Evolutionary conservation across 1,140 invertebrate species (phyloP).

Genomic region (Mesaphorura yosii): DNA sequence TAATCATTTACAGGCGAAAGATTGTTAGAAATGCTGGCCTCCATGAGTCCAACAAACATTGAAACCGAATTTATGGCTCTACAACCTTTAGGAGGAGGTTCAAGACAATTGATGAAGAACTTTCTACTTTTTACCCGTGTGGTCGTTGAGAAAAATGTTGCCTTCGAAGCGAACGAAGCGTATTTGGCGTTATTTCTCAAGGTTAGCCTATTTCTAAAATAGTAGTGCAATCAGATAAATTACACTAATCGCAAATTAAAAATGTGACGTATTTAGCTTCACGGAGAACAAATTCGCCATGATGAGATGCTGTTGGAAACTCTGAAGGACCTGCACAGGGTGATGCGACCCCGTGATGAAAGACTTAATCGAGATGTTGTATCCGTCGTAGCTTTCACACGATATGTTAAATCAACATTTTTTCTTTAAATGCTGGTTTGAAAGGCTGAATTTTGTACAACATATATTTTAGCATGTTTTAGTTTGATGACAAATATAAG

Average conservation of each 20-base stretch:
- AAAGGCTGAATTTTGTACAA: too few relatives aligned
- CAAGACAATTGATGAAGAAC: constrained; percentile 53
- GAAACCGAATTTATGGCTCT: constrained; percentile 81
- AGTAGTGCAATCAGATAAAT: not conserved
- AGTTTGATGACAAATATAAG: too few relatives aligned
- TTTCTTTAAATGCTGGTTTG: too few relatives aligned
- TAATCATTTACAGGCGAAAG: constrained; percentile 30
- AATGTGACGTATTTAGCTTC: constrained; percentile 1
- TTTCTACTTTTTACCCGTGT: constrained; percentile 66
- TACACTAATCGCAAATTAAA: too few relatives aligned
- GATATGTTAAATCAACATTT: too few relatives aligned
- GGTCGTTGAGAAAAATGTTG: constrained; percentile 59
- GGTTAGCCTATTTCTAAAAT: constrained; percentile 34
- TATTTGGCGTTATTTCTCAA: constrained; percentile 88
- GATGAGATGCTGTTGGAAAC: not conserved
- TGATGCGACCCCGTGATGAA: not conserved
- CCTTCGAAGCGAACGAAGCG: constrained; percentile 86
- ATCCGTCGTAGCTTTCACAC: too few relatives aligned
- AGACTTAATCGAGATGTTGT: too few relatives aligned
- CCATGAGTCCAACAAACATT: constrained; percentile 67
- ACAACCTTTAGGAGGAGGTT: constrained; percentile 55
- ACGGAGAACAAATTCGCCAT: not conserved
- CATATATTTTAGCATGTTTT: too few relatives aligned
- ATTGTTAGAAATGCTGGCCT: constrained; percentile 63
- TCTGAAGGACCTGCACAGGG: not conserved